These are phyloP conservation scores for Leptatherina wallacei DNA, from an alignment of 2,797 vertebrate genomes.

Conservation along the genomic window DNA sequence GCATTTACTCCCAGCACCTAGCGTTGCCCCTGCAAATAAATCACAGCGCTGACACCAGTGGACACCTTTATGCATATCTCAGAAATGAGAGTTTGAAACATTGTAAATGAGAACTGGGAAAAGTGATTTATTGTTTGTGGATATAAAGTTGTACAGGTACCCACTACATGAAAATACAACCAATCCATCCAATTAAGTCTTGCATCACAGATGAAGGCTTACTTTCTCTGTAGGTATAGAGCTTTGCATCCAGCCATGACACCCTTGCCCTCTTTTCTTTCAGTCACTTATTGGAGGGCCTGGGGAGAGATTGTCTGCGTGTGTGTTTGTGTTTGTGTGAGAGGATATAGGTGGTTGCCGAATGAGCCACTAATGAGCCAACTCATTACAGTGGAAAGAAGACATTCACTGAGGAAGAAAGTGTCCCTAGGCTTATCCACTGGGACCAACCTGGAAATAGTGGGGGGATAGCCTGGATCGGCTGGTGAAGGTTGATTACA, in stretches of 20 bases:
- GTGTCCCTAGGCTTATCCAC: slow-evolving; percentile 14
- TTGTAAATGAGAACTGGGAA: neutral
- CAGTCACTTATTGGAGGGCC: slow-evolving; percentile 38
- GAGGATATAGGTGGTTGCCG: slow-evolving; percentile 32
- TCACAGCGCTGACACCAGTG: neutral
- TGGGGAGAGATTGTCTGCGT: slow-evolving; percentile 31
- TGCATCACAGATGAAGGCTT: slow-evolving; percentile 7
- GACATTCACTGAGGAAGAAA: slow-evolving; percentile 10
- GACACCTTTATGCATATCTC: neutral
- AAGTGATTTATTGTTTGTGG: neutral
- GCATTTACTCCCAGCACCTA: neutral
- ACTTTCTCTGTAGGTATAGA: slow-evolving; percentile 19
- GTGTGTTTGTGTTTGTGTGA: slow-evolving; percentile 15
- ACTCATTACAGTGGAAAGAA: slow-evolving; percentile 65
- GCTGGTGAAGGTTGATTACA: slow-evolving; percentile 12
- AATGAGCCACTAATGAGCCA: slow-evolving; percentile 71
- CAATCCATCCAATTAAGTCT: slow-evolving; percentile 26
- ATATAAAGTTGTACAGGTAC: neutral
- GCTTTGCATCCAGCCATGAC: slow-evolving; percentile 17
- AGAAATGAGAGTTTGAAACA: neutral
- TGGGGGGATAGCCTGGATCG: neutral
- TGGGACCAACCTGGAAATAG: slow-evolving; percentile 9
- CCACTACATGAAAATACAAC: neutral
- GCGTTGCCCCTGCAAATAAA: neutral
- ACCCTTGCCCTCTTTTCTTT: slow-evolving; percentile 38